These are phyloP conservation scores for Drosophila multiciliata DNA, from an alignment of 2,888 invertebrate species.

Conservation along the genomic window DNA sequence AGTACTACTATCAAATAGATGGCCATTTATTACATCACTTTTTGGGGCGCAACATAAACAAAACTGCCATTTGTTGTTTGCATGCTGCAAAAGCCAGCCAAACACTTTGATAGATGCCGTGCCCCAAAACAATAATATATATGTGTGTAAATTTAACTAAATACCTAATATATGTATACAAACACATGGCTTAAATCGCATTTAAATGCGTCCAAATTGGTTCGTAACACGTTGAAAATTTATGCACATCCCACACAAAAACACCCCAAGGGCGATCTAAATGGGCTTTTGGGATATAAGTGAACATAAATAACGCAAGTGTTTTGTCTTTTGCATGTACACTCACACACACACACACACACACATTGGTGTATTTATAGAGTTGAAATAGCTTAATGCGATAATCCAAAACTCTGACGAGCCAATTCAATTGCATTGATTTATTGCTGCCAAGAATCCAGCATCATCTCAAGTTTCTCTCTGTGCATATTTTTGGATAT, in stretches of 20 bases:
- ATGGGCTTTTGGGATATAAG: constrained; percentile 24
- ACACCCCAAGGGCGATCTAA: constrained; percentile 18
- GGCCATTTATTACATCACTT: constrained; percentile 53
- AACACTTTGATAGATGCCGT: constrained; percentile 67
- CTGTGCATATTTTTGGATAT: not conserved
- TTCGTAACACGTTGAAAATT: constrained; percentile 36
- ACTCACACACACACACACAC: not conserved
- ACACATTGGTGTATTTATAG: constrained; percentile 25
- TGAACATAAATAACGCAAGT: constrained; percentile 33
- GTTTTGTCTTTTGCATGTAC: not conserved
- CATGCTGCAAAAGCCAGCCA: constrained; percentile 2
- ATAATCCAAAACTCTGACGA: not conserved
- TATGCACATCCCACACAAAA: constrained; percentile 57
- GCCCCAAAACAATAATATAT: constrained; percentile 10
- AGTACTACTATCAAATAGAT: constrained; percentile 48
- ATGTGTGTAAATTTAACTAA: not conserved
- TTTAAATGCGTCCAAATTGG: constrained; percentile 44
- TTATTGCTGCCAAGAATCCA: constrained; percentile 7
- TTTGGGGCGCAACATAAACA: constrained; percentile 49
- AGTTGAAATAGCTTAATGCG: constrained; percentile 11
- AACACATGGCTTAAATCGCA: constrained; percentile 24
- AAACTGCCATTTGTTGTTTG: constrained; percentile 43
- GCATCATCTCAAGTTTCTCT: not conserved
- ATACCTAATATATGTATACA: not conserved
- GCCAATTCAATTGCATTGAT: constrained; percentile 2